Evolutionary conservation across 2,888 invertebrate species (phyloP), one percentile per base, ranked within the genome.

Genomic region (Heliconius ismenius): DNA sequence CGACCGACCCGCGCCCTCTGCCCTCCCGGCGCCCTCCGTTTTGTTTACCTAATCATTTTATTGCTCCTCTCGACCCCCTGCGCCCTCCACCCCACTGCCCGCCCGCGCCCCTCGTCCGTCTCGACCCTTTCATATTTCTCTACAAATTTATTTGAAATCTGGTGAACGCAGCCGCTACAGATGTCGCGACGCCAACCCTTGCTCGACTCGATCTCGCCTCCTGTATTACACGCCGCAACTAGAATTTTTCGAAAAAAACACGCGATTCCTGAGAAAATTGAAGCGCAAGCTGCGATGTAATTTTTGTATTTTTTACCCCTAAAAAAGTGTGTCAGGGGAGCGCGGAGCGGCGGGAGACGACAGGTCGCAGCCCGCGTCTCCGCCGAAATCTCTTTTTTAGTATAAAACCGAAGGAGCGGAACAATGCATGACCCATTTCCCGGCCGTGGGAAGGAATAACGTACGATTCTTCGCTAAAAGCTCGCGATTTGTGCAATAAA

Each of bases 361-460:
- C 86, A 81, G 88, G 86, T 87, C 89, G 88, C 88, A 87, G 89
- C 89, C 88, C 84, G 86, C 87, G 89, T 86, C 84, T 85, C 87
- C 88, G 84, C 85, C 86, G 86, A 91, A 93, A 91, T 92, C 90
- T 88, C 86, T 92, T 93, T 92, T 93, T 93, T 94, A 91, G 87
- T 89, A 85, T 86, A 92, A 93, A 92, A 92, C 88, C 89, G 89
- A 86, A 86, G 88, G 87, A 90, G 84, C 87, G 86, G 90, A 91
- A 93, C 93, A 92, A 92, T 90, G 90, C 88, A 85, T 93, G 94
- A 93, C 94, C 94, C 94, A 93, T 88, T 92, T 93, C 92, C 92
- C 92, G 86, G 91, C 92, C 94, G 94, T 94, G 94, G 94, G 94
- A 93, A 93, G 90, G 91, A 92, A 91, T 94, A 93, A 93, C 94